phyloP scores from a whole-genome alignment of 2,888 invertebrate species.

The Macrophya annulata region DNA sequence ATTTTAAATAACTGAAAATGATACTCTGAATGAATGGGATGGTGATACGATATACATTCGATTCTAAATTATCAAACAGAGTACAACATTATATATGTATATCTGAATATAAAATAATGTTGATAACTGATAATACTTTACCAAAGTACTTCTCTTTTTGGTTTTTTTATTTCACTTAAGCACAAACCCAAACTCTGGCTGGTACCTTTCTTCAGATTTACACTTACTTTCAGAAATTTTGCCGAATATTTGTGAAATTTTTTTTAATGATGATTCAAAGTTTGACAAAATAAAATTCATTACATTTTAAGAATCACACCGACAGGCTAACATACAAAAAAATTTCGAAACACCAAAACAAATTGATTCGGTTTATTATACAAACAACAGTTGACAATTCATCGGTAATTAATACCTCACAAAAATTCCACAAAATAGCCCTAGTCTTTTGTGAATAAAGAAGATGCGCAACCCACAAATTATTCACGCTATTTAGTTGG shows the following conservation, averaged over 20 bases:
- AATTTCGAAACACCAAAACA: not conserved
- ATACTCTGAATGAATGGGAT: constrained; percentile 35
- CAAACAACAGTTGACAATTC: not conserved
- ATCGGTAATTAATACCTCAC: not conserved
- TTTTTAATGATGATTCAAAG: not conserved
- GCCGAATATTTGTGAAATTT: constrained; percentile 40
- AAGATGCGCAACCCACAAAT: constrained; percentile 6
- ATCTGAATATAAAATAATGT: constrained; percentile 20
- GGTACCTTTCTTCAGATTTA: constrained; percentile 7
- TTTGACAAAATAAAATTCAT: too few species aligned
- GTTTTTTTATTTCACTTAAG: not conserved
- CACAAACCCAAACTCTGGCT: constrained; percentile 45
- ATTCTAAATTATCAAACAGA: constrained; percentile 41
- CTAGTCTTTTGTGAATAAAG: constrained; percentile 5
- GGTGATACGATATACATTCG: constrained; percentile 42
- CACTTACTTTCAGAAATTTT: constrained; percentile 9
- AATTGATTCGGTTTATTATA: not conserved
- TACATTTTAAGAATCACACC: not conserved
- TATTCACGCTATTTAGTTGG: constrained; percentile 41
- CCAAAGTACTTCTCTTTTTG: constrained; percentile 12
- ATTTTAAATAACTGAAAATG: constrained; percentile 37
- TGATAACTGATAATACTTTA: constrained; percentile 23
- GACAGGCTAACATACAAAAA: too few species aligned
- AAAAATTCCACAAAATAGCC: constrained; percentile 47
- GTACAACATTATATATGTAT: not conserved